Conservation (phyloP, 2,113 vertebrate genomes). For the Gymnocephalus cernua region DNA sequence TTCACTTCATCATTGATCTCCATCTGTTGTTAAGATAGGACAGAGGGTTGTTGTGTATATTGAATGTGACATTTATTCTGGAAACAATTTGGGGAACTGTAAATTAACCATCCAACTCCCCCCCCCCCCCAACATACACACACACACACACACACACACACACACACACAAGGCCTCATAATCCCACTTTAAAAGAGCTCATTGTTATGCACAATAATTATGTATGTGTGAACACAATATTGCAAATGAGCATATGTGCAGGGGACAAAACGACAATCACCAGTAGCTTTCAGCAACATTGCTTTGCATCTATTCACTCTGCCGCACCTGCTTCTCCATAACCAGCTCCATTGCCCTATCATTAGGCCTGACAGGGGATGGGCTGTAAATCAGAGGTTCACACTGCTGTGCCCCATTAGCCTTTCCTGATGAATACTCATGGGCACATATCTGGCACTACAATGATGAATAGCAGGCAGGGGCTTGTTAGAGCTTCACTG, state of each 20-base stretch:
- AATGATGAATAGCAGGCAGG: constrained; percentile 63
- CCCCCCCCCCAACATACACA: neutral
- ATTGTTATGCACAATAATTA: constrained; percentile 71
- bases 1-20: constrained; percentile 35
- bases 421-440: constrained; percentile 81
- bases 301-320: constrained; percentile 71
- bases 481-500: constrained; percentile 55
- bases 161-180: constrained; percentile 8
- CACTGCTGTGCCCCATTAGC: constrained; percentile 75
- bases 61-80: constrained; percentile 32
- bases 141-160: neutral
- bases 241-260: constrained; percentile 74
- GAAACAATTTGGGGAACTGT: constrained; percentile 34
- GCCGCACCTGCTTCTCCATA: constrained; percentile 78
- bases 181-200: constrained; percentile 43
- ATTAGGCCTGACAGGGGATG: constrained; percentile 73
- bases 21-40: constrained; percentile 48
- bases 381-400: constrained; percentile 79
- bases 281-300: constrained; percentile 64
- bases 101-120: constrained; percentile 22
- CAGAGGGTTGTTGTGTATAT: neutral
- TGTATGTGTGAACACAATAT: constrained; percentile 67
- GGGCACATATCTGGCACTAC: constrained; percentile 71
- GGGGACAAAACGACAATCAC: constrained; percentile 78
- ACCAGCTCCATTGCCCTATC: constrained; percentile 67